Conservation (phyloP, 1,140 invertebrate genomes). For the Octopus bimaculoides region DNA sequence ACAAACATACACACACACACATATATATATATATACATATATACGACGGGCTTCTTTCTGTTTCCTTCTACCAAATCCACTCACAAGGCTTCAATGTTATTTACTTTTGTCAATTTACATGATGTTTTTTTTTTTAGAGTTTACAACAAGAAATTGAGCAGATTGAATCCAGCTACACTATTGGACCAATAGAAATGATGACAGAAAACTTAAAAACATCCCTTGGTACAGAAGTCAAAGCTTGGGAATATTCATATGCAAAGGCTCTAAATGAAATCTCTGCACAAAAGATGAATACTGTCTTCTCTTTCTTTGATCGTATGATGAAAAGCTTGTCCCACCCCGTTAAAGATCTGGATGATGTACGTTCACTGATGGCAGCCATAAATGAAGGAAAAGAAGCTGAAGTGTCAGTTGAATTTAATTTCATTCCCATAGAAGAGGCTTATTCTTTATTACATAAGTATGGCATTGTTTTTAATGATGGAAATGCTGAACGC, state of each 20-base stretch:
- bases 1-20: too few relatives aligned
- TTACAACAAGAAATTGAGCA: not conserved
- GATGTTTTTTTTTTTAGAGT: not conserved
- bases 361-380: not conserved
- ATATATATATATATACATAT: too few relatives aligned
- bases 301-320: not conserved
- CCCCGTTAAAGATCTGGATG: not conserved
- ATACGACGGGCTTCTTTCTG: too few relatives aligned
- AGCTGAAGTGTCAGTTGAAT: not conserved
- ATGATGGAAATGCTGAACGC: not conserved
- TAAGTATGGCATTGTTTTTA: not conserved
- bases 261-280: not conserved
- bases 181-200: not conserved
- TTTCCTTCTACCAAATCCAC: too few relatives aligned
- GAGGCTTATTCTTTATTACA: not conserved
- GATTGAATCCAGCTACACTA: not conserved
- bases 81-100: too few relatives aligned
- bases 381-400: not conserved
- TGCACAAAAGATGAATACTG: not conserved
- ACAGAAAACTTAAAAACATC: not conserved
- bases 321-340: not conserved
- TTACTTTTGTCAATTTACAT: too few relatives aligned
- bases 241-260: not conserved
- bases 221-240: not conserved
- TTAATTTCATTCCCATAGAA: not conserved